Percentiles rank a stretch among this genome's conserved stretches.
phyloP scores from a whole-genome alignment of 2,113 vertebrate species.

The Microcebus lehilahytsara region DNA sequence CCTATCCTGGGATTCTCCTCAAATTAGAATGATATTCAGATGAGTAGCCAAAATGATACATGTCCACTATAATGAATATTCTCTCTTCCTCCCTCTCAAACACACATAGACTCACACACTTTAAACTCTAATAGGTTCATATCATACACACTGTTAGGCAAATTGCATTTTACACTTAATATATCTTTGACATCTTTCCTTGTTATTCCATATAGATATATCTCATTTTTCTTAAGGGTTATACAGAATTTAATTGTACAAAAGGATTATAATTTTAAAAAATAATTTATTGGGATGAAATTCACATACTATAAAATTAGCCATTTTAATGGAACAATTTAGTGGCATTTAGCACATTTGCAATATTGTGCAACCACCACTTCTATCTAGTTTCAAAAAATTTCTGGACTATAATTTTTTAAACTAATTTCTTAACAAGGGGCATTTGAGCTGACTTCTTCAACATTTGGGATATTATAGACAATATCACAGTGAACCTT shows the following conservation, averaged over 20 bases:
- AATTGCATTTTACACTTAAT: not conserved
- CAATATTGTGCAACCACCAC: not conserved
- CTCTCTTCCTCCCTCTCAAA: not conserved
- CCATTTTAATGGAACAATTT: not conserved
- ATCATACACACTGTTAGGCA: not conserved
- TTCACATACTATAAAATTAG: not conserved
- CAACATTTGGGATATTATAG: not conserved
- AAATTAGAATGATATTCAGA: not conserved
- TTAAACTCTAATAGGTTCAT: not conserved
- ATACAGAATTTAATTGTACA: not conserved
- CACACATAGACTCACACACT: not conserved
- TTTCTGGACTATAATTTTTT: not conserved
- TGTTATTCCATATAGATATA: not conserved
- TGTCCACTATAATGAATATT: not conserved
- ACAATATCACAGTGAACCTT: not conserved
- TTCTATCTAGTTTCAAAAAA: not conserved
- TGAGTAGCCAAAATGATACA: not conserved
- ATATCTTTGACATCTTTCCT: not conserved
- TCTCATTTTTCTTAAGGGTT: not conserved
- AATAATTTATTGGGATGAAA: not conserved
- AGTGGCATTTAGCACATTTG: not conserved
- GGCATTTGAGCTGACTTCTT: not conserved
- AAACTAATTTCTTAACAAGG: not conserved
- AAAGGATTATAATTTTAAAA: not conserved
- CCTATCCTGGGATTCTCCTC: not conserved